Evolutionary conservation across 2,113 vertebrate genomes (phyloP).

Genomic region (Saccopteryx bilineata): DNA sequence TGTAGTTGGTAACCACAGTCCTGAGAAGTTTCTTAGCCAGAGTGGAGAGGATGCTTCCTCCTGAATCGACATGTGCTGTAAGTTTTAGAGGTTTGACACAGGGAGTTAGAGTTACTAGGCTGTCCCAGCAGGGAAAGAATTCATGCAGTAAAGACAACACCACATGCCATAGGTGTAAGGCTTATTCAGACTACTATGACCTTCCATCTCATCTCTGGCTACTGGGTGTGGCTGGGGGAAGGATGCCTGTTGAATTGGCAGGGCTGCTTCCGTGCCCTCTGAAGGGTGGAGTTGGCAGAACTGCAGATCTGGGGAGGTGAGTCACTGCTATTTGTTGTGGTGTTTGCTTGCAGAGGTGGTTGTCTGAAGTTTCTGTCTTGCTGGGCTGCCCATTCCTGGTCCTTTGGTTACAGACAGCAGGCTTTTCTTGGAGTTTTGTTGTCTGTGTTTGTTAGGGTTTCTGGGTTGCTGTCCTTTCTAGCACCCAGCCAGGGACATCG

Average conservation of each 20-base stretch:
- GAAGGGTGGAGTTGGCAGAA: background rate
- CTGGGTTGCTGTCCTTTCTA: background rate
- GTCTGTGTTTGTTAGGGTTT: background rate
- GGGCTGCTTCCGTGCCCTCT: background rate
- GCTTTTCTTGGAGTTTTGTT: background rate
- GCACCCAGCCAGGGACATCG: background rate
- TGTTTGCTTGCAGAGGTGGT: background rate
- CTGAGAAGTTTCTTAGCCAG: background rate
- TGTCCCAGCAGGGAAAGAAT: background rate
- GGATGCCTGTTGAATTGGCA: fast-evolving
- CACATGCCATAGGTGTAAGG: background rate
- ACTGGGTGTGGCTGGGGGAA: background rate
- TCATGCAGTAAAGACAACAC: background rate
- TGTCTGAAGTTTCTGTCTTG: background rate
- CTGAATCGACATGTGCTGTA: background rate
- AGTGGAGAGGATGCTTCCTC: background rate
- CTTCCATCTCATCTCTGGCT: background rate
- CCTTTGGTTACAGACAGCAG: background rate
- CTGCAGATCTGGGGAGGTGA: too few relatives aligned
- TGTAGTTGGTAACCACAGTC: background rate
- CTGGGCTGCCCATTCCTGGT: background rate
- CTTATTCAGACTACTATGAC: background rate
- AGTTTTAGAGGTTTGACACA: background rate
- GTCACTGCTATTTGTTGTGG: fast-evolving
- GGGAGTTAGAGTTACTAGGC: background rate